A percentile compares a stretch with the other conserved stretches of the same genome.
Conservation (phyloP, 2,888 invertebrate species). For the Thysanoteuthis rhombus region DNA sequence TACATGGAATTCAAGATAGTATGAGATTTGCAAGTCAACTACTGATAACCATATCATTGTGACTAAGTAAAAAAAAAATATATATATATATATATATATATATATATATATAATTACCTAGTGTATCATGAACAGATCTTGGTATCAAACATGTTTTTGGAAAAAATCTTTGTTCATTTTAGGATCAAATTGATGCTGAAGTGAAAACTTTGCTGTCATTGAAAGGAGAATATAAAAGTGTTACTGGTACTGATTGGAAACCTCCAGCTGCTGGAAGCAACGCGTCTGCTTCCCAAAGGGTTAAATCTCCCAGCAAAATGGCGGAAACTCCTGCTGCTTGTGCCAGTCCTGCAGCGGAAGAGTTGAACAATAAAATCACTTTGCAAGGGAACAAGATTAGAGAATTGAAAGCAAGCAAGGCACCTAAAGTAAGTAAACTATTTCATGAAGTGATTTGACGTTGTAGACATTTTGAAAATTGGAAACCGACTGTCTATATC, state of each 20-base stretch:
- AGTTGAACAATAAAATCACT: conserved; percentile 68
- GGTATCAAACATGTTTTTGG: too few species aligned
- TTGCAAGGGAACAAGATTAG: conserved; percentile 80
- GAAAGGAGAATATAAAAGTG: conserved; percentile 80
- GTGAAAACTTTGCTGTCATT: conserved; percentile 75
- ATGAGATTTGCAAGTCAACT: too few species aligned
- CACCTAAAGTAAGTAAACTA: not conserved
- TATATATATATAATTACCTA: too few species aligned
- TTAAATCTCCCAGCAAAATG: not conserved
- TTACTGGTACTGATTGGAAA: conserved; percentile 77
- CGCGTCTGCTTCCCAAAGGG: not conserved
- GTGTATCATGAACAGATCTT: too few species aligned
- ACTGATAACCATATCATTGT: too few species aligned
- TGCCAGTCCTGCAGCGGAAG: conserved; percentile 37
- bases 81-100: too few species aligned
- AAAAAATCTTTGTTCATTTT: too few species aligned
- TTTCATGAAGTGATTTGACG: too few species aligned
- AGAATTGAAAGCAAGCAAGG: conserved; percentile 75
- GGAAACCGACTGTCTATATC: too few species aligned
- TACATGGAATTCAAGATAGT: too few species aligned
- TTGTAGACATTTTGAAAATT: too few species aligned
- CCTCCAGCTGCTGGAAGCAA: conserved; percentile 61
- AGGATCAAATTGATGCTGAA: conserved; percentile 69
- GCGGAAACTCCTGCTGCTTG: conserved; percentile 39
- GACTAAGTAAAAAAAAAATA: too few species aligned